phyloP scores from a whole-genome alignment of 2,113 vertebrate species.

The Pelecanoides urinatrix region DNA sequence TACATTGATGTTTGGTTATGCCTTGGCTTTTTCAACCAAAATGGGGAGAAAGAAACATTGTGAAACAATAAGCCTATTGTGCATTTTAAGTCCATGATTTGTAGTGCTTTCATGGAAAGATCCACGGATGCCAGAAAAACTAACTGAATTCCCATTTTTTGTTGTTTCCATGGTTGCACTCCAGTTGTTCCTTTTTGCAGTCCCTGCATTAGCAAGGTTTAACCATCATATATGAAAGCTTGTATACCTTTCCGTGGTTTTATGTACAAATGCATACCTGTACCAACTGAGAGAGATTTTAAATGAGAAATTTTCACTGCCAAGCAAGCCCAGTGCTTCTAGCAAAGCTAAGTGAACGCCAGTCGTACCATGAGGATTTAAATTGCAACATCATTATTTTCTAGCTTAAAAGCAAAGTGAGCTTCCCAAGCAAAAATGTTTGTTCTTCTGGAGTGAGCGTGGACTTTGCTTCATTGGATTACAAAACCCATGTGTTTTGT shows the following conservation, averaged over 20 bases:
- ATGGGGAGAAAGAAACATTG: not conserved
- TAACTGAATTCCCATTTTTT: not conserved
- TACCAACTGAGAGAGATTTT: not conserved
- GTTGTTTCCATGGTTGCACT: not conserved
- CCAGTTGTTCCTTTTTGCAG: not conserved
- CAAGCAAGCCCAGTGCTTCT: not conserved
- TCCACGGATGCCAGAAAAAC: not conserved
- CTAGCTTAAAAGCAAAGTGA: not conserved
- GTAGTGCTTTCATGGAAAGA: not conserved
- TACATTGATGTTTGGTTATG: not conserved
- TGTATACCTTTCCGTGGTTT: not conserved
- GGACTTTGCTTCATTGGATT: constrained; percentile 1
- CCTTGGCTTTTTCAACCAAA: not conserved
- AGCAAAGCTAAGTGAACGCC: not conserved
- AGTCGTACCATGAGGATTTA: not conserved
- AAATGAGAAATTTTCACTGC: not conserved
- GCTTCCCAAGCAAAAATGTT: not conserved
- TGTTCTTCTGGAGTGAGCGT: not conserved
- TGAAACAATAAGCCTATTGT: not conserved
- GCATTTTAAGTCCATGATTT: not conserved
- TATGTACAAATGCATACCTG: not conserved
- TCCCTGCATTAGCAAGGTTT: not conserved
- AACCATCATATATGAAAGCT: not conserved
- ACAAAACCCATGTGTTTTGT: not conserved
- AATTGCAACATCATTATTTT: not conserved